A percentile compares a stretch with the other conserved stretches of the same genome.
Evolutionary conservation across 1,140 invertebrate genomes (phyloP).

Genomic region (Anoplophora glabripennis): DNA sequence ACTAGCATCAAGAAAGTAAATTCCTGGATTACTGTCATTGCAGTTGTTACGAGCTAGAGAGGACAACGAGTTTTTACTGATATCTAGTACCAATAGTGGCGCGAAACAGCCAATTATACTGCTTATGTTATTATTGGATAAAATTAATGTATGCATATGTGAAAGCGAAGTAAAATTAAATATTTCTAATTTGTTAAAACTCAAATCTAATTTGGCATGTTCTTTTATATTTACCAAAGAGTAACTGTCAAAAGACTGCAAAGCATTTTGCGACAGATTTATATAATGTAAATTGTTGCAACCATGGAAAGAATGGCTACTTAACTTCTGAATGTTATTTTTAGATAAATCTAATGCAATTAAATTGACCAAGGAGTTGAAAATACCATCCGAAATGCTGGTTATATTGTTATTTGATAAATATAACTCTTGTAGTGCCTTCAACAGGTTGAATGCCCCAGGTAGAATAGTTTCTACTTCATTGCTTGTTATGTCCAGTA

Average conservation of each 20-base stretch:
- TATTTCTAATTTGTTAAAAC: not conserved
- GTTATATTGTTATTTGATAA: not conserved
- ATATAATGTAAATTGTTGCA: not conserved
- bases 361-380: slow-evolving; percentile 5
- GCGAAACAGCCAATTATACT: not conserved
- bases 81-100: not conserved
- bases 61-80: not conserved
- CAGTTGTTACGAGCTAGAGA: too few relatives aligned
- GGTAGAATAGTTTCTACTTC: not conserved
- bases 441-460: not conserved
- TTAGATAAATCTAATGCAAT: not conserved
- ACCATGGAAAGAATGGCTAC: not conserved
- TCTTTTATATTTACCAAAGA: not conserved
- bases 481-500: too few relatives aligned
- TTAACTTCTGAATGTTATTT: not conserved
- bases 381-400: not conserved
- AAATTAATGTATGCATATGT: not conserved
- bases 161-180: not conserved
- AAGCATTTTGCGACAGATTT: slow-evolving; percentile 3
- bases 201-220: not conserved
- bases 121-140: not conserved
- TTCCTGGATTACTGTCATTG: too few relatives aligned
- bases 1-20: too few relatives aligned
- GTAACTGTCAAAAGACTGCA: not conserved
- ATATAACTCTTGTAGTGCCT: slow-evolving; percentile 1